phyloP scores from a whole-genome alignment of 2,113 vertebrate species.

The Cochlearius cochlearius region DNA sequence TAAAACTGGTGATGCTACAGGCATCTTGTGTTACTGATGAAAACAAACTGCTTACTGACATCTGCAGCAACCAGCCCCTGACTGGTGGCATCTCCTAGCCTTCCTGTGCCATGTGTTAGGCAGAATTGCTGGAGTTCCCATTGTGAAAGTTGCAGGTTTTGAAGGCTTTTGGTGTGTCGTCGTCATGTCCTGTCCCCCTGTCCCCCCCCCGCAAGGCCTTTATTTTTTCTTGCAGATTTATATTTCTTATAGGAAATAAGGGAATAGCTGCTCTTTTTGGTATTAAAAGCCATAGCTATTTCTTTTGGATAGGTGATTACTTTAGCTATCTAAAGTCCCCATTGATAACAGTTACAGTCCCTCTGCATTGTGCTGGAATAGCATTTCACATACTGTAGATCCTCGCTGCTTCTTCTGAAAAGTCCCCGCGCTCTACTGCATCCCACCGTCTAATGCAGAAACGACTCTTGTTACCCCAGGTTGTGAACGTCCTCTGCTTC shows the following conservation, averaged over 20 bases:
- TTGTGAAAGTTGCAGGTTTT: not conserved
- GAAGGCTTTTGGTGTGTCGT: not conserved
- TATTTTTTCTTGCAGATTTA: not conserved
- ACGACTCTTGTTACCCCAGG: rapidly evolving
- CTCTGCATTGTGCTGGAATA: not conserved
- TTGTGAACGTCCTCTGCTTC: not conserved
- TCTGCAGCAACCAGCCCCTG: not conserved
- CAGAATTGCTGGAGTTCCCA: not conserved
- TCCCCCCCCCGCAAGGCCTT: not conserved
- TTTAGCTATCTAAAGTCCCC: not conserved
- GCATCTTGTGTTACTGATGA: slow-evolving; percentile 12
- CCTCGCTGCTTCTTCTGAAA: not conserved
- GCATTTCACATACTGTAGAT: not conserved
- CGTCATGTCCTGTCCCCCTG: too few relatives aligned
- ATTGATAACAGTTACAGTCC: not conserved
- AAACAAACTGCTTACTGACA: slow-evolving; percentile 29
- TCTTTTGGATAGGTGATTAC: not conserved
- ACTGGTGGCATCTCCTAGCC: not conserved
- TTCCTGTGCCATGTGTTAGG: not conserved
- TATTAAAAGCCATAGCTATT: not conserved
- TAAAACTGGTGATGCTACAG: slow-evolving; percentile 12
- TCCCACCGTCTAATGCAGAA: rapidly evolving
- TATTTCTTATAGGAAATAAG: not conserved
- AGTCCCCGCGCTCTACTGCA: not conserved
- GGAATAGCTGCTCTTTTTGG: not conserved